Evolutionary conservation across 1,140 invertebrate genomes (phyloP).

Genomic region (Megalonaias nervosa): DNA sequence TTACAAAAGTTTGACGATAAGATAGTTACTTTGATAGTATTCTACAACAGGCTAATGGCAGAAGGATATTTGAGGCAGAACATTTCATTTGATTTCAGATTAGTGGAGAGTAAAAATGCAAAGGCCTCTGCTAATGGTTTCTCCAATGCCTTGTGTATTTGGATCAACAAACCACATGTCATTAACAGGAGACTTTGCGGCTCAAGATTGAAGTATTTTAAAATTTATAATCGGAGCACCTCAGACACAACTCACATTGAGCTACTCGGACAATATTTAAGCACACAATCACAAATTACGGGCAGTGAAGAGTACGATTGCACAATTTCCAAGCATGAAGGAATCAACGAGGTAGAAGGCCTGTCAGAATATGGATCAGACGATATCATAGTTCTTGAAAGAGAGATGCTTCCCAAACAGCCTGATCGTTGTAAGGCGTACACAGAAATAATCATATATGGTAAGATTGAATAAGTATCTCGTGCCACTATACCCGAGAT

Average conservation of each 20-base stretch:
- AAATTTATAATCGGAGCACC: background rate
- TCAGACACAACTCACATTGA: no score
- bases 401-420: constrained; percentile 61
- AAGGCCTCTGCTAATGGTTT: constrained; percentile 40
- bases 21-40: background rate
- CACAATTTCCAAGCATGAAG: no score
- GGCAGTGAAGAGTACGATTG: no score
- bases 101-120: background rate
- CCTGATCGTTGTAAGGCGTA: constrained; percentile 43
- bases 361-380: background rate
- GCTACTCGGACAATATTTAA: no score
- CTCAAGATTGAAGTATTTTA: constrained; percentile 41
- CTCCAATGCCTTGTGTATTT: constrained; percentile 63
- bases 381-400: constrained; percentile 32
- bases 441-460: constrained; percentile 60
- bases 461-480: constrained; percentile 37
- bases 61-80: background rate
- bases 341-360: background rate
- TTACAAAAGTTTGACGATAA: no score
- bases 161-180: constrained; percentile 71
- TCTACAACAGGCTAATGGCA: background rate
- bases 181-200: constrained; percentile 69
- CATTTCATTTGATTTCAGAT: background rate
- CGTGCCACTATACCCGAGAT: no score
- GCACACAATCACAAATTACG: no score